These are phyloP conservation scores for Blennius ocellaris DNA, from an alignment of 2,113 vertebrate species.

Conservation along the genomic window DNA sequence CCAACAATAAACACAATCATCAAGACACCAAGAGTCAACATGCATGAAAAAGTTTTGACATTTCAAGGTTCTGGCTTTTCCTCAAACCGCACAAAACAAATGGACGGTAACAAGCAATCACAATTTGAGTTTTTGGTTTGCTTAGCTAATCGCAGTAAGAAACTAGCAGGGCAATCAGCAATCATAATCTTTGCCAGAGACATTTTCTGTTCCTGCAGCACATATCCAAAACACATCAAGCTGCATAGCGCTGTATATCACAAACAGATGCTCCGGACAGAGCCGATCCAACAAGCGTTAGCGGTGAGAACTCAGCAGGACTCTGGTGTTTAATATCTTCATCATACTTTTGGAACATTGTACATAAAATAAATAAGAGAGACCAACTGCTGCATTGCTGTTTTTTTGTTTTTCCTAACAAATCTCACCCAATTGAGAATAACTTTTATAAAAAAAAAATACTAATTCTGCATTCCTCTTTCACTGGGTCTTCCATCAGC, in stretches of 20 bases:
- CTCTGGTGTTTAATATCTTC: conserved; percentile 13
- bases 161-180: conserved; percentile 26
- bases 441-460: conserved; percentile 1
- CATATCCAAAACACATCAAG: conserved; percentile 66
- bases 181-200: conserved; percentile 26
- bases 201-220: conserved; percentile 39
- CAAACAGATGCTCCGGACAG: conserved; percentile 70
- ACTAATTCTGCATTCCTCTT: conserved; percentile 36
- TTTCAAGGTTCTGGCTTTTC: background rate
- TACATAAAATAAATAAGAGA: background rate
- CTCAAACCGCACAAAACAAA: background rate
- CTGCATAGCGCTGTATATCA: conserved; percentile 58
- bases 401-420: background rate
- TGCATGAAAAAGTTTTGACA: conserved; percentile 8
- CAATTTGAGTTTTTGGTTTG: background rate
- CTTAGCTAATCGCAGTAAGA: conserved; percentile 16
- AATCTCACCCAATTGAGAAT: background rate
- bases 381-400: background rate
- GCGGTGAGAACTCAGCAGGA: background rate
- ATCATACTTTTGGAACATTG: conserved; percentile 4
- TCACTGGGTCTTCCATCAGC: conserved; percentile 31
- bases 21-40: background rate
- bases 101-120: background rate
- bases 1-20: conserved; percentile 7
- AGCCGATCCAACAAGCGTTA: conserved; percentile 40